phyloP scores from a whole-genome alignment of 2,113 vertebrate genomes.

The Eptesicus fuscus region DNA sequence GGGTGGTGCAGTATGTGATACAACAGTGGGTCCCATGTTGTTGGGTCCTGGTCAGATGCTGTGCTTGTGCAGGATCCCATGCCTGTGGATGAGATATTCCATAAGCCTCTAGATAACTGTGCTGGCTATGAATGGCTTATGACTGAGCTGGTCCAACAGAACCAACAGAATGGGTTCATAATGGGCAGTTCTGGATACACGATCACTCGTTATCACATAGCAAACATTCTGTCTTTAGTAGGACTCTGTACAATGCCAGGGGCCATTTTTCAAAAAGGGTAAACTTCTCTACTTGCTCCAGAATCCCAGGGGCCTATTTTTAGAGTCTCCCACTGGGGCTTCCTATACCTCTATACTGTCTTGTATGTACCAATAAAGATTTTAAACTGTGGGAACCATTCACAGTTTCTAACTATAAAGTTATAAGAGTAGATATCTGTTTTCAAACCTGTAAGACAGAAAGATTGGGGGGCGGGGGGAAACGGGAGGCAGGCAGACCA shows the following conservation, averaged over 20 bases:
- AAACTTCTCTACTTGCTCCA: neutral
- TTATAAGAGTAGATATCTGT: neutral
- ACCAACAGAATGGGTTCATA: neutral
- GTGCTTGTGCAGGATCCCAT: neutral
- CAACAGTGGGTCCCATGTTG: neutral
- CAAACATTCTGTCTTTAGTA: neutral
- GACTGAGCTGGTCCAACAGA: neutral
- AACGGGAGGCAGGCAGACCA: neutral
- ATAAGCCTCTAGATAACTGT: neutral
- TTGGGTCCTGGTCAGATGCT: neutral
- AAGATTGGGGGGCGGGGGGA: neutral
- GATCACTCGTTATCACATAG: neutral
- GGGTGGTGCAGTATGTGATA: neutral
- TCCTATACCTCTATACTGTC: neutral
- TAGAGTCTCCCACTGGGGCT: neutral
- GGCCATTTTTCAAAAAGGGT: neutral
- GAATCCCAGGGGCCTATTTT: neutral
- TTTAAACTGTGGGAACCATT: neutral
- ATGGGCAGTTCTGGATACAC: neutral
- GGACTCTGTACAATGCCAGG: neutral
- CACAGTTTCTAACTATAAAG: neutral
- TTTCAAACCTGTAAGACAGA: neutral
- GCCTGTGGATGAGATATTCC: neutral
- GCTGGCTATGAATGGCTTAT: neutral
- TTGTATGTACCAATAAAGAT: neutral